Conservation (phyloP, 2,113 vertebrate genomes). For the Pollachius pollachius region DNA sequence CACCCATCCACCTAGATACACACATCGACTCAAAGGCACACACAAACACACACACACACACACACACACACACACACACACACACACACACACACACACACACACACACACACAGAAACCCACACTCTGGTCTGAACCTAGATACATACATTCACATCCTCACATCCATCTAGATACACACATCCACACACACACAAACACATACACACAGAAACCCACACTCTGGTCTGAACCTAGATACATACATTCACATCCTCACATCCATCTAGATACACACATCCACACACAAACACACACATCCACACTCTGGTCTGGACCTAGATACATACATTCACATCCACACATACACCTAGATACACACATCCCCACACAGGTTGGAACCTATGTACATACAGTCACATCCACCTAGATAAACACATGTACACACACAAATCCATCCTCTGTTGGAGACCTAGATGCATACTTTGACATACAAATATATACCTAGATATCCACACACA, state of each 20-base stretch:
- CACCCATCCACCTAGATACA: too few relatives aligned
- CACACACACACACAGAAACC: neutral
- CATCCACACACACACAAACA: constrained; percentile 13
- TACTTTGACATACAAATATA: too few relatives aligned
- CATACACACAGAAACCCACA: neutral
- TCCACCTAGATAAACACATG: neutral
- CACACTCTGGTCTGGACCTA: neutral
- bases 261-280: neutral
- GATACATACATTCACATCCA: neutral
- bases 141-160: neutral
- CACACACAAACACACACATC: constrained; percentile 8
- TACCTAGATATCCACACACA: neutral
- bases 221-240: neutral
- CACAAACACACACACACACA: neutral
- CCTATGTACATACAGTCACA: neutral
- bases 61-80: neutral
- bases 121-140: neutral
- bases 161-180: neutral
- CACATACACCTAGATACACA: neutral
- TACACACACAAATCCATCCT: neutral
- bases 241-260: neutral
- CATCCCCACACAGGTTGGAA: neutral
- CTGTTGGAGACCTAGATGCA: too few relatives aligned
- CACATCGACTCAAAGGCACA: neutral
- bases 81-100: neutral